Evolutionary conservation across 2,888 invertebrate genomes (phyloP).

Genomic region (Encarsia formosa): DNA sequence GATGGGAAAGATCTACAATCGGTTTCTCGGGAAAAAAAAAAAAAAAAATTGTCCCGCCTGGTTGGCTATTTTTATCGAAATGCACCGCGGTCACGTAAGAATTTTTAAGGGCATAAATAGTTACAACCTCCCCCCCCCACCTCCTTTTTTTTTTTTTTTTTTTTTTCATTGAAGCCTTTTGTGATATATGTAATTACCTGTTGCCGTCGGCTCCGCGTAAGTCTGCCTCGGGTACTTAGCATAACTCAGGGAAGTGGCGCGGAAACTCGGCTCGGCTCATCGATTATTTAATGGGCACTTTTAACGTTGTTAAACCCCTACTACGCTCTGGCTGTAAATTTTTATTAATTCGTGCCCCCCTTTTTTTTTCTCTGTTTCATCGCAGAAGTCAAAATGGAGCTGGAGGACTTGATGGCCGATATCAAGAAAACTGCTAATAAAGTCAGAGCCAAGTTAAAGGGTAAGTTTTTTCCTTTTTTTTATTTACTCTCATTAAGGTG

Average conservation of each 20-base stretch:
- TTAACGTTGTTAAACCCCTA: background rate
- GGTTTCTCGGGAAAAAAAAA: background rate
- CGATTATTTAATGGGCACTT: constrained; percentile 21
- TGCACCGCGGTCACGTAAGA: constrained; percentile 11
- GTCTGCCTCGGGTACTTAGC: constrained; percentile 2
- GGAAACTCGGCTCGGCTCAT: constrained; percentile 1
- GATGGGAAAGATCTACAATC: too few relatives aligned
- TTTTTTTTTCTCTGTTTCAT: constrained; percentile 51
- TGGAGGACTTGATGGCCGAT: constrained; percentile 99
- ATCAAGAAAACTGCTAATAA: constrained; percentile 99
- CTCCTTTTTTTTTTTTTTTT: background rate
- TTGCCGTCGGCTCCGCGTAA: constrained; percentile 8
- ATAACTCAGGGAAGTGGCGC: constrained; percentile 3
- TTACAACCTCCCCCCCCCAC: background rate
- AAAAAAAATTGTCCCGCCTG: background rate
- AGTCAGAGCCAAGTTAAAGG: constrained; percentile 98
- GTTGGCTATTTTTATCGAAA: background rate
- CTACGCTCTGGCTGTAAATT: background rate
- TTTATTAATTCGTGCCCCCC: background rate
- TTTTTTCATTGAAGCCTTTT: background rate
- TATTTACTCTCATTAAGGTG: background rate
- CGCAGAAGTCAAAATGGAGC: constrained; percentile 98
- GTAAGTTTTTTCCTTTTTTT: constrained; percentile 55
- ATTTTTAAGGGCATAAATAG: too few relatives aligned
- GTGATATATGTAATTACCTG: constrained; percentile 16